These are phyloP conservation scores for Teleopsis dalmanni DNA, from an alignment of 1,140 invertebrate genomes.

Conservation along the genomic window DNA sequence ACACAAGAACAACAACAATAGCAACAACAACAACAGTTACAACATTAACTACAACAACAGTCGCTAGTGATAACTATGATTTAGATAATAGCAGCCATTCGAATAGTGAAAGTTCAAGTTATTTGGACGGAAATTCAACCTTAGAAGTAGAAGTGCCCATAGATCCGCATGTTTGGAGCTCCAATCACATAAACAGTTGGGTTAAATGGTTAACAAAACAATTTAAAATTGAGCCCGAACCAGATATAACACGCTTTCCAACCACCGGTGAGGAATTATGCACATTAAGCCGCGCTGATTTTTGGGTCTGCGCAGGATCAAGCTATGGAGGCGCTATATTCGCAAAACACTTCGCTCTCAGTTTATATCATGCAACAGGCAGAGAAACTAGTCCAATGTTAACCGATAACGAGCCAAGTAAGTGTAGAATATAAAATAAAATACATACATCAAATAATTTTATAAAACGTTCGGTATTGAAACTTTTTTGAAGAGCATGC, in stretches of 20 bases:
- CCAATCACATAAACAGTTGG: constrained; percentile 56
- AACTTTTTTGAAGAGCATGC: too few relatives aligned
- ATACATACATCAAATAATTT: too few relatives aligned
- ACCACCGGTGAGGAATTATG: constrained; percentile 53
- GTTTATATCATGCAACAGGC: constrained; percentile 47
- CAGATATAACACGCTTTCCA: constrained; percentile 51
- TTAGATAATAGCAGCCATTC: neutral
- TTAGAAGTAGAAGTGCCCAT: constrained; percentile 32
- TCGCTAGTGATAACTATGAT: neutral
- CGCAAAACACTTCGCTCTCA: constrained; percentile 47
- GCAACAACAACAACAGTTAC: neutral
- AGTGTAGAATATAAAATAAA: constrained; percentile 15
- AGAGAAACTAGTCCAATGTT: constrained; percentile 46
- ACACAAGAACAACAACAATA: neutral
- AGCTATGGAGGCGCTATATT: constrained; percentile 45
- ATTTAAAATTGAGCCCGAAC: constrained; percentile 51
- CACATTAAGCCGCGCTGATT: constrained; percentile 47
- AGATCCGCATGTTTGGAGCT: constrained; percentile 60
- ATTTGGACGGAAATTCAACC: too few relatives aligned
- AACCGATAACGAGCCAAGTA: constrained; percentile 40
- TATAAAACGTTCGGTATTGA: too few relatives aligned
- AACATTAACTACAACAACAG: neutral
- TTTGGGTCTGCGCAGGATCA: constrained; percentile 46
- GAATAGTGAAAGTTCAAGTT: too few relatives aligned
- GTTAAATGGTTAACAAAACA: constrained; percentile 55